Percentiles rank a stretch among this genome's conserved stretches.
phyloP scores from a whole-genome alignment of 2,888 invertebrate genomes.

The Drosophila macrospina region DNA sequence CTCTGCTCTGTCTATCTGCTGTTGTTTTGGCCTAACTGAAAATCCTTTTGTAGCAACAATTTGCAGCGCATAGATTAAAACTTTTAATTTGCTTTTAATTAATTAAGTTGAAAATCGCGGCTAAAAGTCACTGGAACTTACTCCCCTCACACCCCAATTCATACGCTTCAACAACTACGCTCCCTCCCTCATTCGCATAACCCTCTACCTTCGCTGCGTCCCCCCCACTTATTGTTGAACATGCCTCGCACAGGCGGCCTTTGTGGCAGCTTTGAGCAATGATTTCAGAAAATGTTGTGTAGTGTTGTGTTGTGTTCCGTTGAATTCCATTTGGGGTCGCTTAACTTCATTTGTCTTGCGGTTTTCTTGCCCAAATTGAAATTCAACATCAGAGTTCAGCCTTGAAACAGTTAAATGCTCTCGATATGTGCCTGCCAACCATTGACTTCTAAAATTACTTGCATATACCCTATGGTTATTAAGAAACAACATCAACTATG shows the following conservation, averaged over 20 bases:
- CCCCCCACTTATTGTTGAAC: conserved; percentile 47
- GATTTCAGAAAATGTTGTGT: conserved; percentile 48
- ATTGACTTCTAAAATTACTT: not conserved
- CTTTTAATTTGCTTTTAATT: conserved; percentile 83
- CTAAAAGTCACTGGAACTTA: conserved; percentile 72
- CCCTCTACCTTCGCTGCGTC: conserved; percentile 11
- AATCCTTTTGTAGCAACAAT: conserved; percentile 74
- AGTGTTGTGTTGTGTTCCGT: too few relatives aligned
- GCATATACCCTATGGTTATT: conserved; percentile 3
- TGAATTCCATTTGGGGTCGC: conserved; percentile 50
- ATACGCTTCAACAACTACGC: conserved; percentile 54
- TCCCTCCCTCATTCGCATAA: not conserved
- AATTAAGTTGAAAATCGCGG: conserved; percentile 82
- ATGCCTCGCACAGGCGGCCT: conserved; percentile 41
- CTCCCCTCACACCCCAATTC: conserved; percentile 36
- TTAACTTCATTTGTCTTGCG: conserved; percentile 58
- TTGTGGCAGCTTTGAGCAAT: conserved; percentile 36
- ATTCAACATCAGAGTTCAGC: conserved; percentile 30
- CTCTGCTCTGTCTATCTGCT: too few relatives aligned
- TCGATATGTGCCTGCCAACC: conserved; percentile 2
- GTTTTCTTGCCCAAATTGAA: conserved; percentile 53
- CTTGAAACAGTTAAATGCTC: conserved; percentile 14
- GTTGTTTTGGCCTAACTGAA: conserved; percentile 38
- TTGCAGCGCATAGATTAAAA: conserved; percentile 80
- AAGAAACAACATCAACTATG: not conserved